A percentile compares a stretch with the other conserved stretches of the same genome.
phyloP scores from a whole-genome alignment of 2,888 invertebrate genomes.

The Latrodectus elegans region DNA sequence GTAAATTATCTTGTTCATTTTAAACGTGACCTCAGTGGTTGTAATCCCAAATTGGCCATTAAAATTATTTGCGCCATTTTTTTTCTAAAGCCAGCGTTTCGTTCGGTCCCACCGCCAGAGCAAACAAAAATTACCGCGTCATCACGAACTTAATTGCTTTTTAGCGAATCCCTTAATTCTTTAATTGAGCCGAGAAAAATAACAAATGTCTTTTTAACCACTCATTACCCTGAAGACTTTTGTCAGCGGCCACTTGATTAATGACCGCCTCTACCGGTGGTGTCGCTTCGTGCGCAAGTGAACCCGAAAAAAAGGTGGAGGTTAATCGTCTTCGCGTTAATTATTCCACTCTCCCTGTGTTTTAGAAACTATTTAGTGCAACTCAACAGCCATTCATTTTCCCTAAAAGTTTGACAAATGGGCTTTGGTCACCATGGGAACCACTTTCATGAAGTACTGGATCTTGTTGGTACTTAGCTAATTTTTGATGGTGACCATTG shows the following conservation, averaged over 20 bases:
- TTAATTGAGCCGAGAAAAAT: slow-evolving; percentile 60
- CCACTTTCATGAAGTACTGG: too few species aligned
- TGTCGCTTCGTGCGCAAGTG: slow-evolving; percentile 16
- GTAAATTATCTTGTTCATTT: background rate
- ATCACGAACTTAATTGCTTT: slow-evolving; percentile 50
- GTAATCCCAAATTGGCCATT: slow-evolving; percentile 1
- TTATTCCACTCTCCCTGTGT: slow-evolving; percentile 46
- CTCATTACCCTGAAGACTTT: slow-evolving; percentile 60
- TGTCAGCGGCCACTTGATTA: slow-evolving; percentile 53
- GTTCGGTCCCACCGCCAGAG: slow-evolving; percentile 2
- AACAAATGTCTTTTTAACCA: slow-evolving; percentile 68
- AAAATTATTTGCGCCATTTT: background rate
- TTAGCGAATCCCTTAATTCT: slow-evolving; percentile 59
- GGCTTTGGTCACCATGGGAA: too few species aligned
- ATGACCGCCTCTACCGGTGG: slow-evolving; percentile 26
- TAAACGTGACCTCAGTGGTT: background rate
- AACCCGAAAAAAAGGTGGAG: slow-evolving; percentile 23
- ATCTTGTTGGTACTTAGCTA: too few species aligned
- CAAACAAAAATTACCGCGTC: slow-evolving; percentile 16
- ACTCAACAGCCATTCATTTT: background rate
- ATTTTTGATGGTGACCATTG: too few species aligned
- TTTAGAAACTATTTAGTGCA: slow-evolving; percentile 43
- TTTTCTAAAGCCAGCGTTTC: background rate
- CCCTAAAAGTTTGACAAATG: too few species aligned
- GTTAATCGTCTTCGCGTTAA: slow-evolving; percentile 57